These are phyloP conservation scores for Natrix natrix DNA, from an alignment of 2,797 vertebrate genomes.

Conservation along the genomic window DNA sequence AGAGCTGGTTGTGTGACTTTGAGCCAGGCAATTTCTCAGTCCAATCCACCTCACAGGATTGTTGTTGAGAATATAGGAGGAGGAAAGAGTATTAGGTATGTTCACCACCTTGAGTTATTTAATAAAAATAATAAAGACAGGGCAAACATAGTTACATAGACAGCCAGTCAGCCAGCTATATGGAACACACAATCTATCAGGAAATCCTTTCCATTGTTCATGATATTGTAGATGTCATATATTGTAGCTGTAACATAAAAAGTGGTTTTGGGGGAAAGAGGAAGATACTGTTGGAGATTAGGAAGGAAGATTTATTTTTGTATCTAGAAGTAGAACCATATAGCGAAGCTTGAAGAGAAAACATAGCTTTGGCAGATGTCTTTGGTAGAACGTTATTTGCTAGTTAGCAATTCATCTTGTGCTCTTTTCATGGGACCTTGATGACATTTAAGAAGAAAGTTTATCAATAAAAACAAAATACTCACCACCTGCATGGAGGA, in stretches of 20 bases:
- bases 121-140: not conserved
- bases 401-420: not conserved
- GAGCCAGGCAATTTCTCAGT: not conserved
- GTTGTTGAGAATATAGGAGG: not conserved
- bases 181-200: not conserved
- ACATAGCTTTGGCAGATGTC: not conserved
- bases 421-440: not conserved
- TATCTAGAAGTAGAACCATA: not conserved
- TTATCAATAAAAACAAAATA: conserved; percentile 7
- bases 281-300: not conserved
- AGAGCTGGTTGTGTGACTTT: not conserved
- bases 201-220: not conserved
- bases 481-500: conserved; percentile 88
- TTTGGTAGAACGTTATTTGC: not conserved
- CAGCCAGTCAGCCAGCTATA: not conserved
- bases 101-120: not conserved
- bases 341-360: not conserved
- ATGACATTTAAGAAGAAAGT: not conserved
- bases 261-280: not conserved
- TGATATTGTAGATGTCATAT: not conserved
- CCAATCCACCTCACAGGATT: not conserved
- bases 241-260: not conserved
- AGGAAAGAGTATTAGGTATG: not conserved
- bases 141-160: not conserved
- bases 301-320: not conserved